Evolutionary conservation across 1,140 invertebrate genomes (phyloP).

Genomic region (Colletes latitarsis): DNA sequence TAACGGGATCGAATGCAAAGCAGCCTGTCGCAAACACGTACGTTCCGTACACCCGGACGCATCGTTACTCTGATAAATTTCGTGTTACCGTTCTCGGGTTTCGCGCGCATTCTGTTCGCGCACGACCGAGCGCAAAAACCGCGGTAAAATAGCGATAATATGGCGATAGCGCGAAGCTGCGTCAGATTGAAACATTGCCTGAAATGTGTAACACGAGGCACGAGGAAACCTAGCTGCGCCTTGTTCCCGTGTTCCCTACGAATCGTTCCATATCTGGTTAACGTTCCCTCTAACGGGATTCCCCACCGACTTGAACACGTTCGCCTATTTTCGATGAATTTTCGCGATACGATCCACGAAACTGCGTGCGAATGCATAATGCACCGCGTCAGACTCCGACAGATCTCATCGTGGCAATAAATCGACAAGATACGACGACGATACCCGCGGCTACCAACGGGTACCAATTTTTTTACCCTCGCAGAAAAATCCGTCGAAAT

Average conservation of each 20-base stretch:
- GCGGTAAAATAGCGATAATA: constrained; percentile 6
- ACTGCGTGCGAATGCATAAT: constrained; percentile 34
- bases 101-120: constrained; percentile 33
- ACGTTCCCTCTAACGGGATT: constrained; percentile 28
- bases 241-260: background rate
- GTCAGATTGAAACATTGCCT: constrained; percentile 10
- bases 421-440: background rate
- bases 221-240: background rate
- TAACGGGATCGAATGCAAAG: constrained; percentile 63
- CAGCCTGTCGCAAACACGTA: background rate
- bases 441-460: no score
- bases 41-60: background rate
- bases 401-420: background rate
- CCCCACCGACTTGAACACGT: constrained; percentile 1
- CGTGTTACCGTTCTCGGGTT: constrained; percentile 22
- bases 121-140: constrained; percentile 4
- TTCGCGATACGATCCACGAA: constrained; percentile 35
- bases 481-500: background rate
- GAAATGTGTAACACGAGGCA: constrained; percentile 25
- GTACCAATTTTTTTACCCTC: no score
- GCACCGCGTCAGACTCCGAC: constrained; percentile 8
- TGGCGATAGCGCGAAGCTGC: background rate
- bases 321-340: constrained; percentile 54
- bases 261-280: constrained; percentile 39
- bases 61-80: constrained; percentile 20